phyloP scores from a whole-genome alignment of 2,797 vertebrate genomes.

The Falco peregrinus region DNA sequence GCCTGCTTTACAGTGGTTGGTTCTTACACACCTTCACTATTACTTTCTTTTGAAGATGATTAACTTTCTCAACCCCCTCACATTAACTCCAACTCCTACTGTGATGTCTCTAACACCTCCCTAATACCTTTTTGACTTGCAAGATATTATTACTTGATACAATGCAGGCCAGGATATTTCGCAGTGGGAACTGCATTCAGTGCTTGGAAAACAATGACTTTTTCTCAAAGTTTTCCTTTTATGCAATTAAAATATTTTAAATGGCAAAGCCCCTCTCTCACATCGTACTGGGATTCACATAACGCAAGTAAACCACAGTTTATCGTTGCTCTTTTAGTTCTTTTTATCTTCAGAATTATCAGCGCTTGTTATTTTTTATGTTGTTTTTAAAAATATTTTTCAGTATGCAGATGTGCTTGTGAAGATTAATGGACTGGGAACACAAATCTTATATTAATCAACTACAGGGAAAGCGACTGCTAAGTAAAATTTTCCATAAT shows the following conservation, averaged over 20 bases:
- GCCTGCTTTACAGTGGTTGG: neutral
- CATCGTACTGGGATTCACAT: neutral
- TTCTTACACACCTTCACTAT: neutral
- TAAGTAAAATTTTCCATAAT: conserved; percentile 27
- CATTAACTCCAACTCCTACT: conserved; percentile 12
- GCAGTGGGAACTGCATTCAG: neutral
- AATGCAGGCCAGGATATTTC: neutral
- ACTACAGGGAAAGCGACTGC: neutral
- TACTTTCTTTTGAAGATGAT: conserved; percentile 26
- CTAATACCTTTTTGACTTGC: conserved; percentile 34
- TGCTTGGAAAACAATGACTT: neutral
- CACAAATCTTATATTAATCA: conserved; percentile 52
- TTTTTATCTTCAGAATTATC: conserved; percentile 53
- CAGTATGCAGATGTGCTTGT: conserved; percentile 36
- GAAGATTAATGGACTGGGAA: conserved; percentile 54
- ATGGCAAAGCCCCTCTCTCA: conserved; percentile 18
- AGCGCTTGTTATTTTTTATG: neutral
- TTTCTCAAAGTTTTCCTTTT: neutral
- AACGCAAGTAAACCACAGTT: neutral
- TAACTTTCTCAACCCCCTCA: conserved; percentile 17
- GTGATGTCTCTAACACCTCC: conserved; percentile 37
- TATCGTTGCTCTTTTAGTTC: neutral
- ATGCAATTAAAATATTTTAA: conserved; percentile 16
- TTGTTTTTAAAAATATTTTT: conserved; percentile 42
- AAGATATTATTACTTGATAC: conserved; percentile 17